phyloP scores from a whole-genome alignment of 2,888 invertebrate genomes.

The Uloborus plumipes region DNA sequence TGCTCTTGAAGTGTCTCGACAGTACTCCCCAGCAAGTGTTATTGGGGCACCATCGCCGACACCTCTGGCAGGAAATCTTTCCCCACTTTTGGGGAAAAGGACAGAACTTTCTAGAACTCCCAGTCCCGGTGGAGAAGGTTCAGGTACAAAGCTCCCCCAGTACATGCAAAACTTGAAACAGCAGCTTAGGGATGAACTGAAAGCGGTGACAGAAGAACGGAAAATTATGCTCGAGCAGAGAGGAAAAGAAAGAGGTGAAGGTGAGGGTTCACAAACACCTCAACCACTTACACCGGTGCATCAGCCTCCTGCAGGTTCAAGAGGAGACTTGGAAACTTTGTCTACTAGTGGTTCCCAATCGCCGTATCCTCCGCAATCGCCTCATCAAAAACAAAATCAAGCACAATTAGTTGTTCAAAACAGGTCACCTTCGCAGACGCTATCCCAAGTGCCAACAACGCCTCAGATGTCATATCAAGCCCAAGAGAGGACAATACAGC shows the following conservation, averaged over 20 bases:
- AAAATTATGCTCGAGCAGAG: slow-evolving; percentile 56
- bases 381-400: slow-evolving; percentile 21
- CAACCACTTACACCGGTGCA: not conserved
- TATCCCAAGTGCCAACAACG: slow-evolving; percentile 1
- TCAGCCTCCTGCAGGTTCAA: not conserved
- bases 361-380: slow-evolving; percentile 7
- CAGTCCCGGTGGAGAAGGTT: slow-evolving; percentile 25
- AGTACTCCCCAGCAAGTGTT: slow-evolving; percentile 16
- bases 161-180: slow-evolving; percentile 69
- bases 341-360: not conserved
- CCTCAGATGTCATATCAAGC: not conserved
- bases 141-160: slow-evolving; percentile 67
- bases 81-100: slow-evolving; percentile 22
- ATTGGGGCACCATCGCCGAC: slow-evolving; percentile 25
- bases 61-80: not conserved
- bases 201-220: slow-evolving; percentile 67
- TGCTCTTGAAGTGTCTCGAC: slow-evolving; percentile 15
- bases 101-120: slow-evolving; percentile 25
- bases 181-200: slow-evolving; percentile 69
- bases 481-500: not conserved
- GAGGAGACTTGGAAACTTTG: not conserved
- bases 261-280: slow-evolving; percentile 16
- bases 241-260: slow-evolving; percentile 23
- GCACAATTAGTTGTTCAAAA: slow-evolving; percentile 16
- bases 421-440: slow-evolving; percentile 7